Base-by-base conservation (phyloP, 1,140 invertebrate genomes). In the Wiebesia pumilae region DNA sequence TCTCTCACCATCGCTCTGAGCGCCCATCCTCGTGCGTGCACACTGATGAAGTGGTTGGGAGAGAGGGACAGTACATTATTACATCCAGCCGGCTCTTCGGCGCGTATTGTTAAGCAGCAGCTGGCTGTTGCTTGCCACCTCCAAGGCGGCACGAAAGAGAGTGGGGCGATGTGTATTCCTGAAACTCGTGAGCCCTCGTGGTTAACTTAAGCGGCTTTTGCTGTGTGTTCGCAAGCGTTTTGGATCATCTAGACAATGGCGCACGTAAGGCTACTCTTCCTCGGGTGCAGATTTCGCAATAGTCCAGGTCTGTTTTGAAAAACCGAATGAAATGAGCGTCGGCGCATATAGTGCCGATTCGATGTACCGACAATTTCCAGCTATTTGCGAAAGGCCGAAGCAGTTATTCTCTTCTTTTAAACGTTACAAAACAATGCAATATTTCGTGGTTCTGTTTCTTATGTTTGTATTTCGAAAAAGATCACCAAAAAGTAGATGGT, bases 31-130 rank as follows among this genome's bases (percentile, higher is more conserved):
- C 89, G 88, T 27, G 90, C 90, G 88, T 87, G 89, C 91, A 90
- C 85, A 93, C 92, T 93, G 91, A 93, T 92, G 91, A 93, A 93
- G 91, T 93, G 90, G 88, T 89, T 89, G 88, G 80, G 58, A 79
- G 83, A 84, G 83, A 84, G 83, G 75, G 83, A 62, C 54, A 77
- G 91, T 92, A 92, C 90, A 93, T 93, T 93, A 93, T 92, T 93
- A 93, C 90, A 89, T 90, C 58, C 82, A 92, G 91, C 89, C 87
- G 77, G 89, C 90, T 88, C 92, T 89, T 89, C 89, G 88, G 90
- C 88, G 87, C 87, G 90, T 90, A 93, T 92, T 93, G 92, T 93
- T 90, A 92, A 93, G 91, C 89, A 90, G 90, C 91, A 93, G 92
- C 92, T 93, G 92, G 88, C 86, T 78, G 85, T 35, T 6, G 71